Percentiles rank a stretch among this genome's conserved stretches.
phyloP scores from a whole-genome alignment of 1,140 invertebrate species.

The fruit fly (Drosophila melanogaster) region DNA sequence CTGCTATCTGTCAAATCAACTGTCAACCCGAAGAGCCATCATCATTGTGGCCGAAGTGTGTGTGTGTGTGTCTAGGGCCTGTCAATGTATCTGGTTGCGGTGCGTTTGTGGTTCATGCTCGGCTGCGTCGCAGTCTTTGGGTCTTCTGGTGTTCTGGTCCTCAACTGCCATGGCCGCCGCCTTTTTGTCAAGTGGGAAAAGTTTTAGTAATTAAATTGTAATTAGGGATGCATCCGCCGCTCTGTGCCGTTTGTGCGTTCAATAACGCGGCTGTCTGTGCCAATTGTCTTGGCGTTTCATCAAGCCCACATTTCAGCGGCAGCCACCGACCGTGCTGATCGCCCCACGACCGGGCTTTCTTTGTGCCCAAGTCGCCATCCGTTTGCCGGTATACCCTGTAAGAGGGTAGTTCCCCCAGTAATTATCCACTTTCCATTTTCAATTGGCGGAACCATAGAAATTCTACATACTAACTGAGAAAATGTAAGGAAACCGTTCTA shows the following conservation, averaged over 20 bases:
- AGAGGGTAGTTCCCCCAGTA: neutral
- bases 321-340: slow-evolving; percentile 42
- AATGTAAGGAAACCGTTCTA: too few species aligned
- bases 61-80: slow-evolving; percentile 13
- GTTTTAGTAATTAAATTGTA: slow-evolving; percentile 84
- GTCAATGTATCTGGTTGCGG: slow-evolving; percentile 28
- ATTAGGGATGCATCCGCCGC: slow-evolving; percentile 79
- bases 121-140: slow-evolving; percentile 30
- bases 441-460: too few species aligned
- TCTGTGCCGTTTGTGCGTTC: slow-evolving; percentile 54
- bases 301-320: slow-evolving; percentile 42
- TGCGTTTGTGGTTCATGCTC: slow-evolving; percentile 76
- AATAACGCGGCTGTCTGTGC: slow-evolving; percentile 74
- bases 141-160: slow-evolving; percentile 13
- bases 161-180: slow-evolving; percentile 66
- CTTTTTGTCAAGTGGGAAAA: slow-evolving; percentile 82
- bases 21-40: slow-evolving; percentile 76
- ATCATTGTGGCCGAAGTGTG: slow-evolving; percentile 38
- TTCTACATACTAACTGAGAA: neutral
- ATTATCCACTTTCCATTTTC: neutral
- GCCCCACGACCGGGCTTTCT: slow-evolving; percentile 1
- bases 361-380: slow-evolving; percentile 3
- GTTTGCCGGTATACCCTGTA: slow-evolving; percentile 5
- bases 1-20: slow-evolving; percentile 82
- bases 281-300: slow-evolving; percentile 80